Percentiles rank a stretch among this genome's conserved stretches.
These are phyloP conservation scores for Dyspetes luteomarginatus DNA, from an alignment of 2,888 invertebrate species.

Conservation along the genomic window DNA sequence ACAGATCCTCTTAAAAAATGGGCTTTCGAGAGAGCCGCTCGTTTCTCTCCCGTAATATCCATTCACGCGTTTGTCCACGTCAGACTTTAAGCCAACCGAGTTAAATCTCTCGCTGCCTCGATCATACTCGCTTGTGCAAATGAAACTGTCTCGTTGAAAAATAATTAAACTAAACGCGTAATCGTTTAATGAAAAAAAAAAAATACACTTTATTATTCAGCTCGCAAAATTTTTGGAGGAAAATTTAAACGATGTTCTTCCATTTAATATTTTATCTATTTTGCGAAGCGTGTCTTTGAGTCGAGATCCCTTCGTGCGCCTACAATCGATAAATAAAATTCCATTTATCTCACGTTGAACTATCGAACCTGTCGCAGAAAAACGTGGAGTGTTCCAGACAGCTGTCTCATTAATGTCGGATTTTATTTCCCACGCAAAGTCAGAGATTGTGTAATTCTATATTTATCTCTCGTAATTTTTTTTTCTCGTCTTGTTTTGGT, in stretches of 20 bases:
- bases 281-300: no score
- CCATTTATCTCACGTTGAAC: neutral
- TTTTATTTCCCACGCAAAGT: neutral
- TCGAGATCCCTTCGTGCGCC: no score
- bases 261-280: no score
- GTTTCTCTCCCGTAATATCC: neutral
- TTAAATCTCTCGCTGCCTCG: neutral
- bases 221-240: no score
- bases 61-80: constrained; percentile 3
- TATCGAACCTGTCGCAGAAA: neutral
- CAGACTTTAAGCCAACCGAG: neutral
- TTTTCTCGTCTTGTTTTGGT: neutral
- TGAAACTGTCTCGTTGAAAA: neutral
- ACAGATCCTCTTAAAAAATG: neutral
- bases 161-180: no score
- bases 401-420: constrained; percentile 5
- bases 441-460: neutral
- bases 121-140: neutral
- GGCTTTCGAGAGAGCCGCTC: neutral
- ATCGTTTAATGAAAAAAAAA: neutral
- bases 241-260: no score
- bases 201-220: neutral
- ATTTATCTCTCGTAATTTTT: neutral
- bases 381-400: neutral
- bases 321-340: no score